Percentiles rank a stretch among this genome's conserved stretches.
phyloP scores from a whole-genome alignment of 2,113 vertebrate species.

The Martes martes region DNA sequence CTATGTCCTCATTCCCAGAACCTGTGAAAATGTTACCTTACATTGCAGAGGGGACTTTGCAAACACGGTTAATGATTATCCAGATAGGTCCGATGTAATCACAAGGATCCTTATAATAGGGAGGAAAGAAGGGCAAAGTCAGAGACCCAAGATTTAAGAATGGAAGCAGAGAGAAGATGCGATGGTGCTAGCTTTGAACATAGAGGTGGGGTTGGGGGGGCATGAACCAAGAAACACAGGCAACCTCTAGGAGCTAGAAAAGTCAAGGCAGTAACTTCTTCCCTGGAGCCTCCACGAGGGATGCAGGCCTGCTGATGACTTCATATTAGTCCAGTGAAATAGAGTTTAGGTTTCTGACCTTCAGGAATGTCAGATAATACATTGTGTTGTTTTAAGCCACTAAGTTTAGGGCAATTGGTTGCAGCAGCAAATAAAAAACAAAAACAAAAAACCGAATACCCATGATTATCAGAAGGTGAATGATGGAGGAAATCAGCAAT shows the following conservation, averaged over 20 bases:
- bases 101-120: background rate
- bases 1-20: background rate
- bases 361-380: background rate
- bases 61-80: background rate
- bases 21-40: background rate
- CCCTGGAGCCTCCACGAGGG: background rate
- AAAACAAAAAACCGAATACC: background rate
- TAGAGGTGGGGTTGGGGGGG: background rate
- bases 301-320: background rate
- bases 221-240: background rate
- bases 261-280: background rate
- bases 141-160: background rate
- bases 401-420: background rate
- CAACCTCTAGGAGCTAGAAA: background rate
- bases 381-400: background rate
- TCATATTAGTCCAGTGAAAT: background rate
- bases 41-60: background rate
- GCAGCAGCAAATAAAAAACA: background rate
- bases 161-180: background rate
- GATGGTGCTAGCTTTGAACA: background rate
- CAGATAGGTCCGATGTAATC: background rate
- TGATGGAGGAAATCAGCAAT: no score
- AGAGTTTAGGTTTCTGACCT: background rate
- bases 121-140: background rate
- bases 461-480: background rate